Conservation (phyloP, 1,140 invertebrate genomes). For the Rhagoletis zephyria region DNA sequence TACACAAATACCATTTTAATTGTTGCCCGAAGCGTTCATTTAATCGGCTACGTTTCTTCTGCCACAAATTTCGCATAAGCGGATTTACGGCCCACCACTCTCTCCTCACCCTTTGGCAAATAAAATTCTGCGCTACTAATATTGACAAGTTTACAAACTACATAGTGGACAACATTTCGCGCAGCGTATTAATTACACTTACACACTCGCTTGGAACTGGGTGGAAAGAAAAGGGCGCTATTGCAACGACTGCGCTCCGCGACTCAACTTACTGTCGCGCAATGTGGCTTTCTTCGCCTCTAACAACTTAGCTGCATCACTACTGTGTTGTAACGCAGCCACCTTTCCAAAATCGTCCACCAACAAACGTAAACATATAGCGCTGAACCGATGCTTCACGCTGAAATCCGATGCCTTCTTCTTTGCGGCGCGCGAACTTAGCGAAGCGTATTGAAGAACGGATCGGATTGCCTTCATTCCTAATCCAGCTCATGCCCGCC, state of each 20-base stretch:
- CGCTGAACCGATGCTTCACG: neutral
- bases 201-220: neutral
- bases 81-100: neutral
- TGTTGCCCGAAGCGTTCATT: conserved; percentile 8
- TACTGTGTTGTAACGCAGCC: neutral
- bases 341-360: neutral
- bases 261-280: conserved; percentile 12
- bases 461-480: conserved; percentile 32
- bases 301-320: neutral
- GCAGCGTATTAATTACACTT: conserved; percentile 29
- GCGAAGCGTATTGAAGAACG: conserved; percentile 44
- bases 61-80: neutral
- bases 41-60: neutral
- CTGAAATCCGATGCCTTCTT: conserved; percentile 24
- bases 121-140: neutral
- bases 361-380: neutral
- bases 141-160: neutral
- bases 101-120: neutral
- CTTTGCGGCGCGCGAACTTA: neutral
- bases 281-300: neutral
- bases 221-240: conserved; percentile 24
- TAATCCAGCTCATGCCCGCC: neutral
- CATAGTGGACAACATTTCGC: neutral
- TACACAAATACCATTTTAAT: neutral
- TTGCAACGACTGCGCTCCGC: neutral